Base-by-base conservation (phyloP, 2,113 vertebrate species). In the Corythoichthys haematopterus region DNA sequence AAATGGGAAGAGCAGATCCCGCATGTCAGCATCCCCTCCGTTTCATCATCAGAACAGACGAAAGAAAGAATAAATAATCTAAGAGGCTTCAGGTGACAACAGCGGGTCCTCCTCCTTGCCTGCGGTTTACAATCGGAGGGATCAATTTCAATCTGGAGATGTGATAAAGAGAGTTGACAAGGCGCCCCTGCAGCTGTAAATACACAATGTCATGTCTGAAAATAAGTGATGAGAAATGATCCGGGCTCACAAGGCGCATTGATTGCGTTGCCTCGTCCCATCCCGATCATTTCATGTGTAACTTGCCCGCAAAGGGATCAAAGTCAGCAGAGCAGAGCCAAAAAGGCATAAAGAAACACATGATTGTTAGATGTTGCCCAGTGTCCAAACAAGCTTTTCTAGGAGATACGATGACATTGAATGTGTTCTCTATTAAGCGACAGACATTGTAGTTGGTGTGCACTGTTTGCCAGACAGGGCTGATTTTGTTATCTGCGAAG, bases 101-200 rank as follows among this genome's bases (percentile, higher is more conserved):
- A 45, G 71, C 68, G 85, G 73, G 87, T 88, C 86, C 73, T 78
- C 85, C 83, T 81, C 72, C 74, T 76, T 73, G 83, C 84, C 86
- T 66, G 48, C 74, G 82, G 88, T 85, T 80, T 71, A 47, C 86
- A 82, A 90, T 91, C 87, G 76, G 70, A 68, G 75, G 76, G 83
- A 92, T 92, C 89, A 88, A 88, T 88, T 92, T 90, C 86, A 91
- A 90, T 91, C 88, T 88, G 80, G 84, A 82, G 79, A 80, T 53
- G 79, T 85, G 88, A 91, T 88, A 88, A 91, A 87, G 81, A 84
- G 84, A 80, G 82, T 70, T 77, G 83, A 77, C 80, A 88, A 84
- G 74, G 80, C 47, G 69, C 52, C 83, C 84, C 84, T 70, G 73
- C 78, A 77, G 85, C 87, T 83, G 83, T 81, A 87, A 85, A 88